phyloP scores from a whole-genome alignment of 2,888 invertebrate genomes.

The Stenichneumon culpator region DNA sequence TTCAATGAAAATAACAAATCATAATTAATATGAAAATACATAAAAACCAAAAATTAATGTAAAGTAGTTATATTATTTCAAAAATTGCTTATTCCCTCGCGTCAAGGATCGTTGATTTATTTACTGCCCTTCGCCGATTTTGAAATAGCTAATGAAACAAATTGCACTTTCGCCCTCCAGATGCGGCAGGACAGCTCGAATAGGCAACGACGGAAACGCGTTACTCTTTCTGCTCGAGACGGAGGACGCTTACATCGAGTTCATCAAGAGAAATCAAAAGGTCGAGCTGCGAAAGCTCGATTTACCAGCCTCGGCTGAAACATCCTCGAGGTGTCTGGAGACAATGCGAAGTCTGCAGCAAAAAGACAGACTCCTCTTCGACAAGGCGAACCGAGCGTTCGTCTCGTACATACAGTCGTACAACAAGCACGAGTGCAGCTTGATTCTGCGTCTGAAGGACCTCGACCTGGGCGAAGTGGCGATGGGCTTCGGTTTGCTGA shows the following conservation, averaged over 20 bases:
- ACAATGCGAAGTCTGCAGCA: conserved; percentile 89
- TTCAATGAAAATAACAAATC: neutral
- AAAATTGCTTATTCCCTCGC: neutral
- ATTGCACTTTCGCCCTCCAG: conserved; percentile 67
- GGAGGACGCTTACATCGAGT: conserved; percentile 96
- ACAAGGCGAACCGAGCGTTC: conserved; percentile 96
- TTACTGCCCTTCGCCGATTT: neutral
- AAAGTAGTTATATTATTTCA: neutral
- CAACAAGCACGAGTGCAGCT: conserved; percentile 97
- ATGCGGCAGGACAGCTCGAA: conserved; percentile 97
- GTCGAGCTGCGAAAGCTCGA: conserved; percentile 88
- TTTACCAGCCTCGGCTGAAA: conserved; percentile 83
- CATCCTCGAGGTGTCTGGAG: conserved; percentile 85
- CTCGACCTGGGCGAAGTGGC: conserved; percentile 94
- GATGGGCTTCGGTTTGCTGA: conserved; percentile 95
- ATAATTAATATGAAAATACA: neutral
- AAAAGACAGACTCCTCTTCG: conserved; percentile 92
- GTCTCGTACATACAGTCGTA: conserved; percentile 98
- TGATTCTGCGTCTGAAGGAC: conserved; percentile 95
- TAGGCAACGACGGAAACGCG: conserved; percentile 94
- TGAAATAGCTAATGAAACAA: neutral
- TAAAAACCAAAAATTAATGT: neutral
- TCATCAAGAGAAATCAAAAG: conserved; percentile 96
- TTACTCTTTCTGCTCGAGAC: conserved; percentile 93
- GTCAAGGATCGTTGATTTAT: neutral